A percentile compares a stretch with the other conserved stretches of the same genome.
phyloP scores from a whole-genome alignment of 2,113 vertebrate genomes.

The Tenebrosternarchus preto region DNA sequence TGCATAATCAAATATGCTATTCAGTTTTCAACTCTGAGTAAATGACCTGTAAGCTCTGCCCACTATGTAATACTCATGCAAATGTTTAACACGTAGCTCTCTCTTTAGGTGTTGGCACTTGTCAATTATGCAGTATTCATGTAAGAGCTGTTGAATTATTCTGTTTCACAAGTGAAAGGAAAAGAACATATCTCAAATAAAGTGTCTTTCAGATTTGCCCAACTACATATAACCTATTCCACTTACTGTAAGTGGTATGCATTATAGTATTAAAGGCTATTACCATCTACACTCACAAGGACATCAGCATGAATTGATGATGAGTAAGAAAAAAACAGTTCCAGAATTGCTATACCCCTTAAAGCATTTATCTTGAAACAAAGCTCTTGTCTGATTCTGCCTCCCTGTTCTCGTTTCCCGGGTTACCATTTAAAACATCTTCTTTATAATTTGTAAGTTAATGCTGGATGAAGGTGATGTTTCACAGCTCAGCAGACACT shows the following conservation, averaged over 20 bases:
- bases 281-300: slow-evolving; percentile 17
- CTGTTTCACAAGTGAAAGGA: slow-evolving; percentile 5
- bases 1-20: slow-evolving; percentile 24
- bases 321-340: slow-evolving; percentile 7
- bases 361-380: slow-evolving; percentile 24
- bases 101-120: neutral
- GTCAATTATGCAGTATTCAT: neutral
- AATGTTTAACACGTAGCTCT: slow-evolving; percentile 6
- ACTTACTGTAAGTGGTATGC: slow-evolving; percentile 24
- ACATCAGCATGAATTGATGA: neutral
- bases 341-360: neutral
- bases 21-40: slow-evolving; percentile 18
- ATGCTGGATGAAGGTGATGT: neutral
- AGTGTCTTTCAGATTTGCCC: slow-evolving; percentile 2
- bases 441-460: neutral
- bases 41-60: neutral
- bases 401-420: neutral
- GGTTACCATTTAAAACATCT: slow-evolving; percentile 1
- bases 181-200: neutral
- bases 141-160: neutral
- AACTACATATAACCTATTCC: slow-evolving; percentile 1
- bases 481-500: slow-evolving; percentile 1
- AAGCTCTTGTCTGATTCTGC: neutral
- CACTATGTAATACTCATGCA: neutral
- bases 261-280: slow-evolving; percentile 8